A percentile compares a stretch with the other conserved stretches of the same genome.
Conservation (phyloP, 2,113 vertebrate genomes). For the Nansenia antarctica region DNA sequence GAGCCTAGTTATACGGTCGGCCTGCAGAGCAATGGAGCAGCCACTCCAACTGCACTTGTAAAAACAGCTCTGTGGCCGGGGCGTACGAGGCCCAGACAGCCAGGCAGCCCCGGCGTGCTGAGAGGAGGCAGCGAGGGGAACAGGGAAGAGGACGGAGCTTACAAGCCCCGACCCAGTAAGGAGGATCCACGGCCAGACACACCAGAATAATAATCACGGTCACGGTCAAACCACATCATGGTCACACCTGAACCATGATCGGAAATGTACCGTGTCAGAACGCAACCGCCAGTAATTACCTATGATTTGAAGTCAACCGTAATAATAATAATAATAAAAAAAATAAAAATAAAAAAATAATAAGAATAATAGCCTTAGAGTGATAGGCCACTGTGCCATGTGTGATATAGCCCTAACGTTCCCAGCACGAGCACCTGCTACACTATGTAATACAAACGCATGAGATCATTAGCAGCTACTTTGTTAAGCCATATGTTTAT, state of each 20-base stretch:
- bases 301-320: no score
- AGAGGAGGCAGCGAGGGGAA: conserved; percentile 40
- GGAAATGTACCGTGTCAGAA: conserved; percentile 3
- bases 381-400: neutral
- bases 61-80: conserved; percentile 70
- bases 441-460: neutral
- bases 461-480: neutral
- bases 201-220: no score
- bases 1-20: conserved; percentile 71
- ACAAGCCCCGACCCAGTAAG: neutral
- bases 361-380: no score
- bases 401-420: no score
- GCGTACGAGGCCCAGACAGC: conserved; percentile 46
- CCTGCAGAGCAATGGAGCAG: conserved; percentile 75
- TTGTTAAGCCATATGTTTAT: neutral
- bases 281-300: no score
- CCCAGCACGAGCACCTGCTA: neutral
- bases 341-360: conserved; percentile 17
- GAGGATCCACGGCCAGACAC: neutral
- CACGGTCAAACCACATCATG: neutral
- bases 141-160: neutral
- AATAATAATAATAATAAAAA: no score
- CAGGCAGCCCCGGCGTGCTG: conserved; percentile 53
- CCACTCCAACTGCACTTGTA: conserved; percentile 72
- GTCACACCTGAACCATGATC: neutral